phyloP scores from a whole-genome alignment of 2,888 invertebrate genomes.

The Drosophila tanythrix region DNA sequence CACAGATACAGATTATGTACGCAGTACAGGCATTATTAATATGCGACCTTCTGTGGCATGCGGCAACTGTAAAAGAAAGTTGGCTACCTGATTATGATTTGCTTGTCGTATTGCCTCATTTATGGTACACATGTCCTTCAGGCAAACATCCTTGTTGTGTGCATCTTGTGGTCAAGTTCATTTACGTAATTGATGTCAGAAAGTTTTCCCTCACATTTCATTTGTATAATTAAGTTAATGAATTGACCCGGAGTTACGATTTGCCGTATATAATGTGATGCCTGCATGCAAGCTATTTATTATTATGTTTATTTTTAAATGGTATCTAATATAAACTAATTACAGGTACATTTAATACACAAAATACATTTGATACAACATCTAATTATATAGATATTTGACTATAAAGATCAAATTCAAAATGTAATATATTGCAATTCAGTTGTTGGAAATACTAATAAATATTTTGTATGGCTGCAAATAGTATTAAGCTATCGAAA shows the following conservation, averaged over 20 bases:
- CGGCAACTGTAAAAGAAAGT: constrained; percentile 15
- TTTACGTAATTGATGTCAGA: constrained; percentile 22
- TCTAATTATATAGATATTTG: neutral
- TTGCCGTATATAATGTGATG: constrained; percentile 3
- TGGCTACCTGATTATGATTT: constrained; percentile 50
- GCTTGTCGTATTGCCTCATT: constrained; percentile 45
- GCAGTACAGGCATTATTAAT: constrained; percentile 44
- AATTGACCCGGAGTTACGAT: neutral
- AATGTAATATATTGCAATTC: neutral
- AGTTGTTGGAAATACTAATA: neutral
- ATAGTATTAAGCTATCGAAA: neutral
- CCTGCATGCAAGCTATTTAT: too few species aligned
- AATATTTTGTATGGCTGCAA: neutral
- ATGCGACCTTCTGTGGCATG: constrained; percentile 20
- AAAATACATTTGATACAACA: neutral
- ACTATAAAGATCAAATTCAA: neutral
- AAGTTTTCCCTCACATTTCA: constrained; percentile 4
- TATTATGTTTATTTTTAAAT: neutral
- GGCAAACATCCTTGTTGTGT: constrained; percentile 10
- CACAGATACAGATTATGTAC: neutral
- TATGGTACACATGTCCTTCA: constrained; percentile 52
- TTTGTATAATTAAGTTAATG: constrained; percentile 15
- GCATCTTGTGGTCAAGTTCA: constrained; percentile 23
- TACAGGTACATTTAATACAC: neutral
- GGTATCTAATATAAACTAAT: neutral